Evolutionary conservation across 2,113 vertebrate species (phyloP).

Genomic region (Hippoglossus stenolepis): DNA sequence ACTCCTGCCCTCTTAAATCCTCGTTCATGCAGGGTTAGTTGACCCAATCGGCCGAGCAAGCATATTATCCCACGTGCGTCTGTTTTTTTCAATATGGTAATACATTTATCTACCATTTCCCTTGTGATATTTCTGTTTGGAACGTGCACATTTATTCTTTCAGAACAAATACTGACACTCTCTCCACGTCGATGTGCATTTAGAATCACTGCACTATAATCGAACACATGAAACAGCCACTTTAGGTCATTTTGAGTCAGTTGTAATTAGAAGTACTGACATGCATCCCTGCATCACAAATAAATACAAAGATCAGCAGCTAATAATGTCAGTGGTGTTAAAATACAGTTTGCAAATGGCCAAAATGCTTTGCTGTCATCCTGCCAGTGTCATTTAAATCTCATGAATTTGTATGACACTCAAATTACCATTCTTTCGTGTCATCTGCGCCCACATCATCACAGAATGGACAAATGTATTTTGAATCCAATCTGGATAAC

Average conservation of each 20-base stretch:
- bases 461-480: slow-evolving; percentile 9
- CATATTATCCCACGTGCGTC: slow-evolving; percentile 37
- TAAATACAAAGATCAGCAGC: not conserved
- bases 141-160: not conserved
- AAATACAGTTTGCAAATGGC: slow-evolving; percentile 16
- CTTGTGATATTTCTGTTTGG: slow-evolving; percentile 13
- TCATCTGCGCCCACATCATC: slow-evolving; percentile 22
- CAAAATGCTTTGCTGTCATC: slow-evolving; percentile 19
- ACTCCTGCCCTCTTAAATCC: slow-evolving; percentile 35
- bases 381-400: slow-evolving; percentile 20
- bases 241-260: not conserved
- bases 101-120: slow-evolving; percentile 24
- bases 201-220: not conserved
- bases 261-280: not conserved
- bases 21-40: slow-evolving; percentile 24
- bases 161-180: not conserved
- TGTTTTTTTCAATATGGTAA: slow-evolving; percentile 31
- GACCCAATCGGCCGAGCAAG: slow-evolving; percentile 54
- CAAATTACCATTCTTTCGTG: slow-evolving; percentile 8
- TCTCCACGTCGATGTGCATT: not conserved
- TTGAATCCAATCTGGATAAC: slow-evolving; percentile 9
- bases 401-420: slow-evolving; percentile 36
- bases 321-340: not conserved
- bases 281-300: not conserved
- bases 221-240: not conserved